Evolutionary conservation across 2,113 vertebrate genomes (phyloP).

Genomic region (Lepus americanus): DNA sequence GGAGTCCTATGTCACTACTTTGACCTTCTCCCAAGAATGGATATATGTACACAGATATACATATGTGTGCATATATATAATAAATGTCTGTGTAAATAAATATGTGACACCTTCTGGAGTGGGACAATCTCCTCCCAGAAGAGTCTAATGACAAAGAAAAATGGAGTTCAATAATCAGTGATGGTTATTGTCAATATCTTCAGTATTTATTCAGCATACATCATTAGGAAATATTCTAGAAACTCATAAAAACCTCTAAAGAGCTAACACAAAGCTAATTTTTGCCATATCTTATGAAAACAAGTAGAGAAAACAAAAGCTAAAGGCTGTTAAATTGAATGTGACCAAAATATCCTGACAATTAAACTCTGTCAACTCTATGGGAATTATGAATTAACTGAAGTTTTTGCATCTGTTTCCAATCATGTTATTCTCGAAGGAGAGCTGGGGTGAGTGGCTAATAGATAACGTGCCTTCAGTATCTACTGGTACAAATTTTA

Average conservation of each 20-base stretch:
- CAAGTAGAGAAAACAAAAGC: slow-evolving; percentile 65
- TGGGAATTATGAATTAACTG: slow-evolving; percentile 62
- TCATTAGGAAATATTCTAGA: neutral
- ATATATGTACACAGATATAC: neutral
- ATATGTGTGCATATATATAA: no score
- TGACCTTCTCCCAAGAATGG: neutral
- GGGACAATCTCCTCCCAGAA: neutral
- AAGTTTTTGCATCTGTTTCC: slow-evolving; percentile 56
- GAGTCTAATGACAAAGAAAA: slow-evolving; percentile 17
- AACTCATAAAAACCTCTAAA: neutral
- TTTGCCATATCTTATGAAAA: slow-evolving; percentile 56
- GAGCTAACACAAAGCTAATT: slow-evolving; percentile 50
- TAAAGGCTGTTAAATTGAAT: slow-evolving; percentile 44
- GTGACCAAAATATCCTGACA: slow-evolving; percentile 43
- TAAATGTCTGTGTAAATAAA: neutral
- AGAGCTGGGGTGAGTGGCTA: slow-evolving; percentile 7
- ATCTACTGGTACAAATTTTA: slow-evolving; percentile 35
- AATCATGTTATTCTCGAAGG: slow-evolving; percentile 35
- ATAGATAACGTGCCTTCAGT: slow-evolving; percentile 43
- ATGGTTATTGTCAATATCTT: neutral
- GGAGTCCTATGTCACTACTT: neutral
- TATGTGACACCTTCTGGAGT: neutral
- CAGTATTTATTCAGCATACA: neutral
- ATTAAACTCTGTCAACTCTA: slow-evolving; percentile 64
- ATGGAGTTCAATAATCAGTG: neutral